Base-by-base conservation (phyloP, 2,888 invertebrate species). In the Yponomeuta plumbellus region DNA sequence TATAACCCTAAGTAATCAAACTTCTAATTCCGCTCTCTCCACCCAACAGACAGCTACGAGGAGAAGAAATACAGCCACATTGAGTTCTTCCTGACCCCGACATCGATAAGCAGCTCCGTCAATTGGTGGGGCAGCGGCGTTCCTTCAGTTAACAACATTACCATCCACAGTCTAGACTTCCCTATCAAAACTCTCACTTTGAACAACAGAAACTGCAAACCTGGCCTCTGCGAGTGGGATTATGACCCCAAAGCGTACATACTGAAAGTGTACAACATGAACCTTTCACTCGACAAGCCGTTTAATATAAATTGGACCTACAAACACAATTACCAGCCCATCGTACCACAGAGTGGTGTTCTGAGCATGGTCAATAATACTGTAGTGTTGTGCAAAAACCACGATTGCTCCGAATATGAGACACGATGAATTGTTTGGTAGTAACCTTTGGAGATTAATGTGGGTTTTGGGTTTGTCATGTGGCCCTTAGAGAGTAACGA, bases 21-120 rank as follows among this genome's bases (percentile, higher is more conserved):
- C 34, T 34, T 8, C 34, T 34, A 34, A 34, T 34, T 34, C 8
- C 34, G 8, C 8, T 17, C 44, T 52, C 13, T 1, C 44, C 44
- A 13, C 13, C 44, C 44, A 84, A 74, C 85, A 94, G 94, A 93
- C 75, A 92, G 92, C 56, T 92, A 92, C 72, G 92, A 93, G 76
- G 93, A 94, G 72, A 91, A 91, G 67, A 90, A 90, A 70, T 94
- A 93, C 81, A 92, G 91, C 65, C 84, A 92, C 71, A 85, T 93
- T 23, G 83, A 87, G 56, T 93, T 94, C 78, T 74, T 71, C 0
- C 73, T 84, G 22, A 77, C 80, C 62, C 71, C 80, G 57, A 81
- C 81, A 1, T 79, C 81, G 34, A 67, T 89, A 0, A 74, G 69
- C 1, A 88, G 84, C 71, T 71, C 68, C 1, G 78, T 89, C 0